Evolutionary conservation across 2,888 invertebrate genomes (phyloP).

Genomic region (Lasioglossum morio): DNA sequence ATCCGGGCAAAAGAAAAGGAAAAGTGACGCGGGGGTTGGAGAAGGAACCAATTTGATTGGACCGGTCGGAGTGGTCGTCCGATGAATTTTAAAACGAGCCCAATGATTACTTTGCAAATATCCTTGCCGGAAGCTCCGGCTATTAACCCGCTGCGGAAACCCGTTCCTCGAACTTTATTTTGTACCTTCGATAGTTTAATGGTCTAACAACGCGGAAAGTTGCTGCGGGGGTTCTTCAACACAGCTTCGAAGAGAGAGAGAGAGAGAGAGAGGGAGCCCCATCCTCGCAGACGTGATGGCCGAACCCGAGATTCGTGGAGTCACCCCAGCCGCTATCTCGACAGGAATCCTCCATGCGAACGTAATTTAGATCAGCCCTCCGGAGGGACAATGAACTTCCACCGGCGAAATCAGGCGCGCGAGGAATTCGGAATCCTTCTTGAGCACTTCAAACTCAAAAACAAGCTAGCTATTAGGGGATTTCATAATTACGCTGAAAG

Average conservation of each 20-base stretch:
- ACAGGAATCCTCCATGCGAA: slow-evolving; percentile 19
- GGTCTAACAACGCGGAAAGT: slow-evolving; percentile 1
- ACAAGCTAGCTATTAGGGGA: neutral
- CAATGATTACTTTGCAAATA: neutral
- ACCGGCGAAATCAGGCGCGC: neutral
- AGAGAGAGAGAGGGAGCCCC: too few species aligned
- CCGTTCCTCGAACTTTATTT: neutral
- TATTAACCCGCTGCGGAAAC: neutral
- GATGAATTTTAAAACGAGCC: slow-evolving; percentile 16
- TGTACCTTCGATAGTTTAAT: slow-evolving; percentile 3
- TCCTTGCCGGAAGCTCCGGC: neutral
- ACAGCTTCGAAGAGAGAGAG: neutral
- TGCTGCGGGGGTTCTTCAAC: neutral
- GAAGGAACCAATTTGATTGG: neutral
- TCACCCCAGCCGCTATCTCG: neutral
- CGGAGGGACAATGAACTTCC: neutral
- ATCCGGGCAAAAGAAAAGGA: slow-evolving; percentile 8
- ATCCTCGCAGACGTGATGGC: neutral
- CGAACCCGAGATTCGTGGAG: neutral
- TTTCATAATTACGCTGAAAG: neutral
- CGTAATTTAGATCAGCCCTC: slow-evolving; percentile 26
- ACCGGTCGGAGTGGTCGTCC: slow-evolving; percentile 17
- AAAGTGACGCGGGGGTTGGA: neutral
- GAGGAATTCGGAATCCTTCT: neutral
- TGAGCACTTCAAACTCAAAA: neutral